Evolutionary conservation across 2,797 vertebrate species (phyloP).

Genomic region (Sebastolobus alascanus): DNA sequence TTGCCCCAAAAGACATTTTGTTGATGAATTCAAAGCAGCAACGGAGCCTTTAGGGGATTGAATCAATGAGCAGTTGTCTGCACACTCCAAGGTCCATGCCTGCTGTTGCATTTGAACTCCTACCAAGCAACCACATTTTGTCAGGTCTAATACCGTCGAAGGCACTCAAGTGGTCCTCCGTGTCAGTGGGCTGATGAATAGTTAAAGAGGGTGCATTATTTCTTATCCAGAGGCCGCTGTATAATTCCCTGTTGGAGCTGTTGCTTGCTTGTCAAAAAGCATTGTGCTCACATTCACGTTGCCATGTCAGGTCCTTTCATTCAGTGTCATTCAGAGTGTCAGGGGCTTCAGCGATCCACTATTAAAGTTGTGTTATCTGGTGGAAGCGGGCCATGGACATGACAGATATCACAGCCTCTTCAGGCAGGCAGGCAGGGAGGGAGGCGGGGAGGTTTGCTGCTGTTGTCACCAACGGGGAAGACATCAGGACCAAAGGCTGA

Average conservation of each 20-base stretch:
- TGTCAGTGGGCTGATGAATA: constrained; percentile 51
- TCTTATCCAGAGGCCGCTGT: constrained; percentile 36
- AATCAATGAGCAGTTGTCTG: constrained; percentile 60
- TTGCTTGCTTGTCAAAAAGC: constrained; percentile 56
- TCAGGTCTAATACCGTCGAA: constrained; percentile 40
- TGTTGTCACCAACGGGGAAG: constrained; percentile 37
- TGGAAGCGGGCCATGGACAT: constrained; percentile 52
- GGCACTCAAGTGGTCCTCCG: constrained; percentile 24
- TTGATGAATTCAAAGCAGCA: constrained; percentile 57
- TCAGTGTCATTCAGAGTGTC: constrained; percentile 58
- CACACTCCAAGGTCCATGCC: constrained; percentile 45
- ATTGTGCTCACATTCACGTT: constrained; percentile 61
- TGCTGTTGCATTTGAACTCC: constrained; percentile 51
- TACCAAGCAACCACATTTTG: constrained; percentile 50
- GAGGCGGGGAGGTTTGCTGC: constrained; percentile 34
- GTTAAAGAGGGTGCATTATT: constrained; percentile 49
- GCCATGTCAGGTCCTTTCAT: constrained; percentile 64
- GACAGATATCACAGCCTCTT: constrained; percentile 64
- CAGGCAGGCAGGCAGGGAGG: constrained; percentile 29
- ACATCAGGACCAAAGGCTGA: constrained; percentile 39
- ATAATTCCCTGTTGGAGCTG: constrained; percentile 38
- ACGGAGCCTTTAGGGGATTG: constrained; percentile 31
- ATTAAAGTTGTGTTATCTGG: constrained; percentile 70
- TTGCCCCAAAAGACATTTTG: constrained; percentile 56
- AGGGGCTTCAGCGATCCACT: constrained; percentile 49